Base-by-base conservation (phyloP, 2,888 invertebrate species). In the Andrena praecox region DNA sequence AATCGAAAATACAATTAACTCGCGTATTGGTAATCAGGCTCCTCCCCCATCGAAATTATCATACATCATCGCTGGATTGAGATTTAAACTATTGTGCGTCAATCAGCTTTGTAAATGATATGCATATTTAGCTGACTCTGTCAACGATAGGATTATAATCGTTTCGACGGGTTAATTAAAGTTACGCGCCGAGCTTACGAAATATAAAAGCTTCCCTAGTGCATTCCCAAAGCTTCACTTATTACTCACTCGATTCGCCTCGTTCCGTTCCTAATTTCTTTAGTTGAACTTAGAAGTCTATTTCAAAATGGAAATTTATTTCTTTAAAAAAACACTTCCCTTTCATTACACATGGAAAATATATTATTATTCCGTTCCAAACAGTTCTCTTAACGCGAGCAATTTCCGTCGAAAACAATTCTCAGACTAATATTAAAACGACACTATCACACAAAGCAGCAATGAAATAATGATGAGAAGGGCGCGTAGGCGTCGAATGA, bases 81-180 rank as follows among this genome's bases (percentile, higher is more conserved):
- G 27, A 66, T 59, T 33, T 77, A 64, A 77, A 73, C 59, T 66
- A 63, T 73, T 66, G 50, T 66, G 35, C 59, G 24, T 59, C 50
- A 59, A 59, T 50, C 29, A 42, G 2, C 35, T 20, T 33, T 66
- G 16, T 10, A 73, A 77, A 66, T 66, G 27, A 73, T 66, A 50
- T 24, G 60, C 50, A 27, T 27, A 20, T 52, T 52, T 29, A 33
- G 10, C 10, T 60, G 4, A 20, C 12, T 48, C 33, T 33, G 3
- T 3, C 52, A 27, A 27, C 27, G n/a, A 16, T 16, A 33, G 8
- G 52, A 35, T n/a, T 52, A 63, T 72, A 63, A 72, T 63, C 33
- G 10, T 50, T 16, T 10, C n/a, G 1, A 63, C n/a, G 33, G n/a
- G 63, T 35, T 63, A 72, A 72, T 68, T 42, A 31, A 66, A 24